A percentile compares a stretch with the other conserved stretches of the same genome.
Evolutionary conservation across 2,888 invertebrate species (phyloP).

Genomic region (Bembecia ichneumoniformis): DNA sequence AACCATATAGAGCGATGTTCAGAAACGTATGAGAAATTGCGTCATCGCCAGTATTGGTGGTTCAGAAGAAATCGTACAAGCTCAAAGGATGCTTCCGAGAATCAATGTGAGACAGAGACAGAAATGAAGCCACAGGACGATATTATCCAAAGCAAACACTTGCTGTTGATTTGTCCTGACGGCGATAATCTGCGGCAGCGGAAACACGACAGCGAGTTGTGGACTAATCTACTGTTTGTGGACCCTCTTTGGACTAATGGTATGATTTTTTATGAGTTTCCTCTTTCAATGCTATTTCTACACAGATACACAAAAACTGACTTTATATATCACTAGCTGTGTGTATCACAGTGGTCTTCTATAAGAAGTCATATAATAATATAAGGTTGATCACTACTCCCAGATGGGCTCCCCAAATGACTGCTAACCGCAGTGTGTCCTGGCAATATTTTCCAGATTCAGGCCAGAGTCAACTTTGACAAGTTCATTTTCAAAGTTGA

Average conservation of each 20-base stretch:
- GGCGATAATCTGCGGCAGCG: constrained; percentile 43
- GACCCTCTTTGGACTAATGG: constrained; percentile 52
- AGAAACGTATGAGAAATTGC: constrained; percentile 43
- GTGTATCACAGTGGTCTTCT: too few species aligned
- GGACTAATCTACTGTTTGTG: constrained; percentile 56
- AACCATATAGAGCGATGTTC: constrained; percentile 43
- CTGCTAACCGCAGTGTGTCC: too few species aligned
- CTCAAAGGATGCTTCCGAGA: constrained; percentile 9
- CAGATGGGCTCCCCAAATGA: too few species aligned
- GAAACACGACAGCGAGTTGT: constrained; percentile 46
- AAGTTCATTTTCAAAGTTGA: too few species aligned
- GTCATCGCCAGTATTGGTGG: constrained; percentile 57
- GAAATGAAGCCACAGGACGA: constrained; percentile 17
- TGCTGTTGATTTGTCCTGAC: constrained; percentile 50
- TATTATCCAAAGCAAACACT: constrained; percentile 39
- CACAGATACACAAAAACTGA: too few species aligned
- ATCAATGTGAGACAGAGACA: constrained; percentile 16
- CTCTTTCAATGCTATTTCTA: background rate
- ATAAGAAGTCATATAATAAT: too few species aligned
- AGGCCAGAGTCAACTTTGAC: too few species aligned
- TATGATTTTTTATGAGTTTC: constrained; percentile 14
- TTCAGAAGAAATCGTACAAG: constrained; percentile 4
- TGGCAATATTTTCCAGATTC: too few species aligned
- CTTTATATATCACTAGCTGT: too few species aligned
- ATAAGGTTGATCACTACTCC: too few species aligned